Evolutionary conservation across 2,113 vertebrate species (phyloP).

Genomic region (Mormyrus lacerda): DNA sequence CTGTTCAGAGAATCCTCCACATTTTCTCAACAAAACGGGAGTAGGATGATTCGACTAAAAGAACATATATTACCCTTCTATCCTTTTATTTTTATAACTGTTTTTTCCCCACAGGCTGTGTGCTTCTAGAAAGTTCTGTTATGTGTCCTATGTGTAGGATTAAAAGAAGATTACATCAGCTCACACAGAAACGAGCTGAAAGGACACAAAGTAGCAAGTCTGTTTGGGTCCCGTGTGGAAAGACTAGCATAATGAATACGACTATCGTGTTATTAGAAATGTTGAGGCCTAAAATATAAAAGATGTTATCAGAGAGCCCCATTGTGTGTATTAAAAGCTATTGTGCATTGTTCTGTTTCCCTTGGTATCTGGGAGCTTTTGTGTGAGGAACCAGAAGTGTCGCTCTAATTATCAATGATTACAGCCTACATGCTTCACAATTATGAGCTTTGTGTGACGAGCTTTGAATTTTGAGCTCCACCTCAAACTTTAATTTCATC

Average conservation of each 20-base stretch:
- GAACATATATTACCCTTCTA: not conserved
- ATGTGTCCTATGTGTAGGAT: not conserved
- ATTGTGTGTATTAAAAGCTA: constrained; percentile 15
- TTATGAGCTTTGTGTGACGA: not conserved
- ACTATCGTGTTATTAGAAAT: constrained; percentile 16
- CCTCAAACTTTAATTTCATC: not conserved
- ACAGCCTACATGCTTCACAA: constrained; percentile 12
- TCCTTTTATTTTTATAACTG: not conserved
- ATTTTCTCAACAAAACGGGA: not conserved
- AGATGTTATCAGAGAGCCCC: constrained; percentile 10
- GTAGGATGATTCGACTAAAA: not conserved
- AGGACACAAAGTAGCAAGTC: constrained; percentile 6
- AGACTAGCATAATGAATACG: constrained; percentile 7
- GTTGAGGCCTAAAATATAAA: constrained; percentile 17
- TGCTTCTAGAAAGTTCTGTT: constrained; percentile 14
- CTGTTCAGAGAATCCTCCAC: not conserved
- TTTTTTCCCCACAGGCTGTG: not conserved
- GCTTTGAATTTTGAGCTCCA: not conserved
- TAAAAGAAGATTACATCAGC: constrained; percentile 14
- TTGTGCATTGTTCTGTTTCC: constrained; percentile 7
- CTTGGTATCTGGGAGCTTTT: not conserved
- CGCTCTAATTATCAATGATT: constrained; percentile 11
- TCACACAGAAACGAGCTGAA: not conserved
- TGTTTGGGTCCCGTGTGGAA: constrained; percentile 7
- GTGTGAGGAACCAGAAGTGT: not conserved